These are phyloP conservation scores for Pyxicephalus adspersus DNA, from an alignment of 2,113 vertebrate species.

Conservation along the genomic window DNA sequence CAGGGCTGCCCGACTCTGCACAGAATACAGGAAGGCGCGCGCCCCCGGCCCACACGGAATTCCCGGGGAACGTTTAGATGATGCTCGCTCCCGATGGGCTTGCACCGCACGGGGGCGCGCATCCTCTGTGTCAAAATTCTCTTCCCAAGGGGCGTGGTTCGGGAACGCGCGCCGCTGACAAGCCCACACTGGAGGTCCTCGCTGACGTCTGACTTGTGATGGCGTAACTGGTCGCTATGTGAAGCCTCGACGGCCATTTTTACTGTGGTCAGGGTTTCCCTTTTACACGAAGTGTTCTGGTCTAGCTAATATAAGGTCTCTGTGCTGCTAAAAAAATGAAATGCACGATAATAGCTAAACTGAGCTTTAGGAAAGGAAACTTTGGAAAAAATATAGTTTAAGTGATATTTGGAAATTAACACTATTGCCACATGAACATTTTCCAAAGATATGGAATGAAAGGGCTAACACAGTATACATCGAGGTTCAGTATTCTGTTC, in stretches of 20 bases:
- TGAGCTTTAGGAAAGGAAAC: no score
- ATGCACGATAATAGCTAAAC: no score
- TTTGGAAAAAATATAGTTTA: no score
- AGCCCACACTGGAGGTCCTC: background rate
- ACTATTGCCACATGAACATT: no score
- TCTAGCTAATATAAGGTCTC: no score
- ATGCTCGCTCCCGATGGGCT: slow-evolving; percentile 29
- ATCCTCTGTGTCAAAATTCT: slow-evolving; percentile 14
- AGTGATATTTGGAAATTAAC: no score
- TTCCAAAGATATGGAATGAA: no score
- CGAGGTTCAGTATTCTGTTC: no score
- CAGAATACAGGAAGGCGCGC: slow-evolving; percentile 10
- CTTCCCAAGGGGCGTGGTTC: slow-evolving; percentile 37
- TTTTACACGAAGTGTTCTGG: no score
- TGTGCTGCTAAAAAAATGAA: no score
- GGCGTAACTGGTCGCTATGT: background rate
- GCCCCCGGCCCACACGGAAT: slow-evolving; percentile 42
- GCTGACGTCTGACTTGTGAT: slow-evolving; percentile 12
- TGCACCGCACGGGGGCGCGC: slow-evolving; percentile 45
- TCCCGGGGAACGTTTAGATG: slow-evolving; percentile 50
- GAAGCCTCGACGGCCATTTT: slow-evolving; percentile 14
- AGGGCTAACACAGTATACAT: no score
- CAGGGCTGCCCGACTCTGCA: background rate
- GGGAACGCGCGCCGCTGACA: slow-evolving; percentile 37
- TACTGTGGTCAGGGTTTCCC: background rate